These are phyloP conservation scores for Drosophila ezoana DNA, from an alignment of 2,888 invertebrate species.

Conservation along the genomic window DNA sequence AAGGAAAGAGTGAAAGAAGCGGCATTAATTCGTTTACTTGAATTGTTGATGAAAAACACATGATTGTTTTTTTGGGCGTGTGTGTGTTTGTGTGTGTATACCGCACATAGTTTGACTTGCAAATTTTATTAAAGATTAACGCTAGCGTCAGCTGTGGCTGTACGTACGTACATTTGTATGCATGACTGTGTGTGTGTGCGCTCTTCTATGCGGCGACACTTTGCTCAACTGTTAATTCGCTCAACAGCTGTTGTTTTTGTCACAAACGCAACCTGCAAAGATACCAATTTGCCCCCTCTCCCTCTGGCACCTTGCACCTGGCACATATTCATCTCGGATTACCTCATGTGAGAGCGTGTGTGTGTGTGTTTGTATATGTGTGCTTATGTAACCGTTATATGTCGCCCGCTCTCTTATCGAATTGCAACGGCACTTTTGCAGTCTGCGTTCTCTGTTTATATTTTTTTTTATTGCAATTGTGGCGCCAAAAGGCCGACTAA, in stretches of 20 bases:
- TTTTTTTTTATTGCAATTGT: constrained; percentile 65
- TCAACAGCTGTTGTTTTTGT: constrained; percentile 61
- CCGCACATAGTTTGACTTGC: constrained; percentile 43
- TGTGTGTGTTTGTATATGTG: constrained; percentile 9
- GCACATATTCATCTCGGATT: constrained; percentile 50
- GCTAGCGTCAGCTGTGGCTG: constrained; percentile 46
- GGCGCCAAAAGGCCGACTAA: constrained; percentile 70
- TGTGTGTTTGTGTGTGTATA: constrained; percentile 35
- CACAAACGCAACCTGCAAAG: constrained; percentile 36
- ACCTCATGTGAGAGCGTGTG: constrained; percentile 50
- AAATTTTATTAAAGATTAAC: constrained; percentile 42
- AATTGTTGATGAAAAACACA: constrained; percentile 79
- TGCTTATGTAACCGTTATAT: constrained; percentile 63
- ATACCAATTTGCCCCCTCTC: constrained; percentile 12
- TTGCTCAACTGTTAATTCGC: constrained; percentile 9
- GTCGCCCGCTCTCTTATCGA: constrained; percentile 25
- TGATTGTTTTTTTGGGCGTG: constrained; percentile 62
- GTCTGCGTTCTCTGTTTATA: constrained; percentile 63
- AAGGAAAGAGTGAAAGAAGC: constrained; percentile 4
- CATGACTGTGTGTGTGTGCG: neutral
- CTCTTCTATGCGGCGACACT: constrained; percentile 16
- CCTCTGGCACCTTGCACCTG: constrained; percentile 12
- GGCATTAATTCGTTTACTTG: constrained; percentile 27
- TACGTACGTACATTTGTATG: neutral
- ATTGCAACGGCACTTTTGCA: constrained; percentile 41